A percentile compares a stretch with the other conserved stretches of the same genome.
phyloP scores from a whole-genome alignment of 2,888 invertebrate species.

The Monoplex corrugatus region DNA sequence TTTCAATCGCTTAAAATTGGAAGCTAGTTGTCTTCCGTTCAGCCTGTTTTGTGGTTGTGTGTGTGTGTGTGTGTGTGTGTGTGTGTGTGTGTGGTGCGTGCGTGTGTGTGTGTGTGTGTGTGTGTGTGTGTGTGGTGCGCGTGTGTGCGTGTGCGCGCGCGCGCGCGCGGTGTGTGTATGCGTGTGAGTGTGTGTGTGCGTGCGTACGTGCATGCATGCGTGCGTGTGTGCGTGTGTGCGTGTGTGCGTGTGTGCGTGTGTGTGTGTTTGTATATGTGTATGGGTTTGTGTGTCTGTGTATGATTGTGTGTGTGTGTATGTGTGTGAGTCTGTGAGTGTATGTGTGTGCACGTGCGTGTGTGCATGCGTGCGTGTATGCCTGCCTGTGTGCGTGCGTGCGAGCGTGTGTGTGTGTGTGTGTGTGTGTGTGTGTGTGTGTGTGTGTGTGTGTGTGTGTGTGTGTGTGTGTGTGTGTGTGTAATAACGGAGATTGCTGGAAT shows the following conservation, averaged over 20 bases:
- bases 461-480: constrained; percentile 2
- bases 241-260: constrained; percentile 19
- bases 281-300: constrained; percentile 3
- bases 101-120: neutral
- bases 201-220: neutral
- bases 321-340: constrained; percentile 15
- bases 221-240: neutral
- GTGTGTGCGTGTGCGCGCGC: constrained; percentile 1
- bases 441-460: neutral
- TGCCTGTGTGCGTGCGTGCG: neutral
- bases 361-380: neutral
- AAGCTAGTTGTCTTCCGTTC: neutral
- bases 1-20: too few relatives aligned
- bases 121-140: constrained; percentile 19
- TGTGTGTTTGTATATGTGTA: constrained; percentile 14
- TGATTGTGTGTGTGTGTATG: constrained; percentile 17
- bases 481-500: too few relatives aligned
- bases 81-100: constrained; percentile 23
- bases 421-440: constrained; percentile 2
- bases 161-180: neutral
- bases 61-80: constrained; percentile 2
- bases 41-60: neutral
- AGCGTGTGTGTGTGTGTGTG: neutral
- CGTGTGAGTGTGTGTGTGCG: constrained; percentile 5
- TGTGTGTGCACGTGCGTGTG: constrained; percentile 10